phyloP scores from a whole-genome alignment of 2,113 vertebrate genomes.

The Chloebia gouldiae region DNA sequence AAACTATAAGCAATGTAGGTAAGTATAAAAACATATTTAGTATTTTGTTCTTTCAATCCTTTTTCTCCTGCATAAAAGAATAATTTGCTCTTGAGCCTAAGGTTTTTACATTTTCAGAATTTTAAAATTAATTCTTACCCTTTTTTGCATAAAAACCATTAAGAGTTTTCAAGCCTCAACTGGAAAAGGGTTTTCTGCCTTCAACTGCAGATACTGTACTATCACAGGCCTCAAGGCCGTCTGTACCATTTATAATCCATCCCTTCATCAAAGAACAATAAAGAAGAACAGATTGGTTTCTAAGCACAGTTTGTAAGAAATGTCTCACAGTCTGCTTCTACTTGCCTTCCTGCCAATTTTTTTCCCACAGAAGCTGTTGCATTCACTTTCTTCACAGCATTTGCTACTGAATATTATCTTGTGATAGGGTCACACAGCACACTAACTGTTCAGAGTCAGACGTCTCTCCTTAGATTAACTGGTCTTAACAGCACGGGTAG shows the following conservation, averaged over 20 bases:
- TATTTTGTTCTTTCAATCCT: neutral
- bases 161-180: neutral
- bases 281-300: conserved; percentile 65
- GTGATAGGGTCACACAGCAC: conserved; percentile 25
- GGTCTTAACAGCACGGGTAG: neutral
- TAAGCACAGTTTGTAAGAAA: conserved; percentile 53
- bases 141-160: neutral
- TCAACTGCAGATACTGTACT: neutral
- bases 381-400: neutral
- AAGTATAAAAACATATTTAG: neutral
- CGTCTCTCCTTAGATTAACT: neutral
- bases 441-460: neutral
- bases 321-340: conserved; percentile 60
- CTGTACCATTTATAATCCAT: conserved; percentile 26
- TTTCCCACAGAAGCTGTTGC: conserved; percentile 26
- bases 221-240: neutral
- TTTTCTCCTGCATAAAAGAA: neutral
- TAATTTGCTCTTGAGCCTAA: neutral
- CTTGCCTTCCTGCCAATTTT: conserved; percentile 61
- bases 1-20: neutral
- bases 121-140: neutral
- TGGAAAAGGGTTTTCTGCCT: neutral
- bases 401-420: conserved; percentile 35
- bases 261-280: conserved; percentile 42
- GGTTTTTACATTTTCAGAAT: neutral